phyloP scores from a whole-genome alignment of 2,113 vertebrate genomes.

The Cinclus cinclus region DNA sequence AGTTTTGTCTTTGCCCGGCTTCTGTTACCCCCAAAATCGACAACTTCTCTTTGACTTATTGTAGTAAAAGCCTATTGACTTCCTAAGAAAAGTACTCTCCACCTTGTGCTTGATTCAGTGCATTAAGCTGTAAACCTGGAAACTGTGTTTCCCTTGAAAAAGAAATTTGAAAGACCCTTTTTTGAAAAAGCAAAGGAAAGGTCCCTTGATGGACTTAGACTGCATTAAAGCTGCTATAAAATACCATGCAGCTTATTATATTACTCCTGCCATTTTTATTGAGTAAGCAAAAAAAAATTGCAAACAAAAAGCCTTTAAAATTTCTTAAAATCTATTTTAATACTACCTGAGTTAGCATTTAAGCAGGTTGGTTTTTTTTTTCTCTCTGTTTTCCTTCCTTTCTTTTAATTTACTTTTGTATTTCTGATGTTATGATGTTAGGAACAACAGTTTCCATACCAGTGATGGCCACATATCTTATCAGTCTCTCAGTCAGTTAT shows the following conservation, averaged over 20 bases:
- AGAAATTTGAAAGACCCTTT: neutral
- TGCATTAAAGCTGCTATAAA: constrained; percentile 25
- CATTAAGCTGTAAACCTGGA: neutral
- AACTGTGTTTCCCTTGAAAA: neutral
- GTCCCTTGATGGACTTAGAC: neutral
- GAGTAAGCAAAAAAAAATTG: neutral
- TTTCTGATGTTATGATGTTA: neutral
- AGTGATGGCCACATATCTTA: neutral
- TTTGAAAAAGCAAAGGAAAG: neutral
- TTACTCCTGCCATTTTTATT: constrained; percentile 13
- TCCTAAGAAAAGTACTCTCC: neutral
- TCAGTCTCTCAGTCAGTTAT: neutral
- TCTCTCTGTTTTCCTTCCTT: neutral
- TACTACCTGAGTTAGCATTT: neutral
- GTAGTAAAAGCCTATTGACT: neutral
- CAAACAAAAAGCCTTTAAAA: neutral
- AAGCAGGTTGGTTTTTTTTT: neutral
- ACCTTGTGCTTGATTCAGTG: neutral
- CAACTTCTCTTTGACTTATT: neutral
- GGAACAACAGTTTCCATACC: neutral
- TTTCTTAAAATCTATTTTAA: constrained; percentile 18
- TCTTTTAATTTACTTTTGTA: neutral
- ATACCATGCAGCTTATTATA: neutral
- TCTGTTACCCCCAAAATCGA: neutral
- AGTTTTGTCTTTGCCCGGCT: neutral